phyloP scores from a whole-genome alignment of 2,888 invertebrate species.

The Calameuta idolon region DNA sequence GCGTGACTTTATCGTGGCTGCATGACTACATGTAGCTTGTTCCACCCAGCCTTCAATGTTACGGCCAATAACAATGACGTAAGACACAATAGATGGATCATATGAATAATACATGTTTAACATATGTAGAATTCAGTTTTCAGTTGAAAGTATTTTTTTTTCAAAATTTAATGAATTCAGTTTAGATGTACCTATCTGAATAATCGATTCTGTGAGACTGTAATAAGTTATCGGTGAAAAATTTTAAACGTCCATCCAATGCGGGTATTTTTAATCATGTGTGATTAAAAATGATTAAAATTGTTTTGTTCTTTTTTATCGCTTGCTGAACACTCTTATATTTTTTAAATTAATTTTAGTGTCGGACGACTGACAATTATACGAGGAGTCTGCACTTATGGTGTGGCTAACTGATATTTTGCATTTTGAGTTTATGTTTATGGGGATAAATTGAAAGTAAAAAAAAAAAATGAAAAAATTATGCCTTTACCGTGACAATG shows the following conservation, averaged over 20 bases:
- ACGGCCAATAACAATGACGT: background rate
- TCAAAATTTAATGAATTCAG: background rate
- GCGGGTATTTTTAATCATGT: background rate
- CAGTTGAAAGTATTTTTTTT: background rate
- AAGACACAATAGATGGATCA: background rate
- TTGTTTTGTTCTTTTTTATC: background rate
- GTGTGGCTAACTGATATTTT: no score
- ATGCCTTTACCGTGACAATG: constrained; percentile 24
- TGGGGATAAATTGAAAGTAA: background rate
- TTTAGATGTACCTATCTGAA: background rate
- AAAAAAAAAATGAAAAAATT: constrained; percentile 10
- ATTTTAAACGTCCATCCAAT: background rate
- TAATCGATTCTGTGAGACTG: background rate
- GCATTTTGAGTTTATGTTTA: background rate
- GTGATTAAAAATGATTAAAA: background rate
- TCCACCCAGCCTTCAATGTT: background rate
- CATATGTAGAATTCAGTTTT: background rate
- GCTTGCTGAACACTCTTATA: background rate
- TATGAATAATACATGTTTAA: background rate
- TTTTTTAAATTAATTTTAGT: background rate
- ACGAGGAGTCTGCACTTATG: no score
- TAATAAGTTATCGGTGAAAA: background rate
- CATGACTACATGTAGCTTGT: background rate
- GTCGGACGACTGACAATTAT: background rate
- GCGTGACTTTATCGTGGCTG: constrained; percentile 10